Evolutionary conservation across 2,113 vertebrate species (phyloP), one percentile per base, ranked within the genome.

Genomic region (Mus musculus): DNA sequence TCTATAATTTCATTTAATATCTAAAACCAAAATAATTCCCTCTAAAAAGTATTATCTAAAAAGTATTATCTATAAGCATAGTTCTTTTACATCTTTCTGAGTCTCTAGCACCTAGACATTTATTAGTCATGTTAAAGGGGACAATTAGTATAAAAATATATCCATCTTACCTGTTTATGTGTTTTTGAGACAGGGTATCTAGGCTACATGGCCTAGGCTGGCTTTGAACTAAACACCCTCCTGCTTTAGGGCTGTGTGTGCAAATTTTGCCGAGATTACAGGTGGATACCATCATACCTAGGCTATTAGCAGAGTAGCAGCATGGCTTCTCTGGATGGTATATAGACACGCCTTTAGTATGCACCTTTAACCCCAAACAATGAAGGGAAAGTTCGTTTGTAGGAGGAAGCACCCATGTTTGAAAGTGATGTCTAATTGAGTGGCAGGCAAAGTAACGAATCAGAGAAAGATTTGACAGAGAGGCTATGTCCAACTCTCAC

Each of bases 61-160:
- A 95, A 89, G 71, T 6, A 72, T 91, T 72, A 22, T 28, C 67
- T 2, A 42, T 13, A 91, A 75, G 42, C 91, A 89, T 63, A 89
- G 56, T 80, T 91, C n/a, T 94, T 85, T 93, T 76, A 86, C 86
- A 81, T 69, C 49, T 4, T 54, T 97, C 33, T 81, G 78, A 90
- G 88, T 17, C 88, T n/a, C 28, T 84, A 52, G 63, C 63, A 90
- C 71, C 24, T 71, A 93, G 19, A 84, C 14, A 94, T 67, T 77
- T 67, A 33, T 72, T 30, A 96, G 7, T 93, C 73, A 89, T 61
- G 17, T 39, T 84, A 82, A 86, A 77, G 28, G 7, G 5, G 11
- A 20, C 65, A 95, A 93, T 77, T 85, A 65, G 71, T 89, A 91
- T 85, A 76, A 93, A 13, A 76, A 90, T 5, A 76, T 19, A 88